A percentile compares a stretch with the other conserved stretches of the same genome.
Evolutionary conservation across 2,888 invertebrate species (phyloP).

Genomic region (Listrodromus nycthemerus): DNA sequence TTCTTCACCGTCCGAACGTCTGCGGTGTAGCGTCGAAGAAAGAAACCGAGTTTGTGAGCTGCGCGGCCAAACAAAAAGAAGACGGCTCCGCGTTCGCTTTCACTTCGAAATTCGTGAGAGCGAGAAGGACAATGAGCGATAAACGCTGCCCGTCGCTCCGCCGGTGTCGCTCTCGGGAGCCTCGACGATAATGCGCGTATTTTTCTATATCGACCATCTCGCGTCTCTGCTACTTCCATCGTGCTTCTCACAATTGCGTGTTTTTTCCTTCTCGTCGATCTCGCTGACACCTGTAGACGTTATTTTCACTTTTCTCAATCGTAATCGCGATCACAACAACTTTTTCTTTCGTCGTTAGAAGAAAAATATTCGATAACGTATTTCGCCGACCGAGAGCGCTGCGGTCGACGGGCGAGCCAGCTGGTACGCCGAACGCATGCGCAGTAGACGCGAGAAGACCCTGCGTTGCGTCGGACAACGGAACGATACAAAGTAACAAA

Average conservation of each 20-base stretch:
- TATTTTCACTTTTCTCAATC: too few species aligned
- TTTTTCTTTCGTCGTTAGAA: too few species aligned
- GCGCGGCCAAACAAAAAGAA: conserved; percentile 1
- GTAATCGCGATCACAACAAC: too few species aligned
- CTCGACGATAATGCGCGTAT: conserved; percentile 34
- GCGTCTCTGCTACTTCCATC: conserved; percentile 35
- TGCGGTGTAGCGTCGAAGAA: conserved; percentile 59
- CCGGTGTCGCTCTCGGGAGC: conserved; percentile 24
- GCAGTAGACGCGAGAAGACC: too few species aligned
- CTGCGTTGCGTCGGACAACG: too few species aligned
- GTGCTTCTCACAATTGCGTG: background rate
- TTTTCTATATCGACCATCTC: conserved; percentile 51
- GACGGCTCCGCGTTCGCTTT: conserved; percentile 54
- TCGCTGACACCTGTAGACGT: too few species aligned
- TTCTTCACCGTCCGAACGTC: conserved; percentile 52
- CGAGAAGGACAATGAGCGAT: conserved; percentile 62
- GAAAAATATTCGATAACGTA: too few species aligned
- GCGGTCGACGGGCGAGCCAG: too few species aligned
- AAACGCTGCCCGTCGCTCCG: conserved; percentile 56
- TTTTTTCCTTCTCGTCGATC: background rate
- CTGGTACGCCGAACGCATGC: too few species aligned
- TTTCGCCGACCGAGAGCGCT: too few species aligned
- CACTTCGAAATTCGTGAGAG: conserved; percentile 59
- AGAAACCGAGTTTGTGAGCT: conserved; percentile 50
- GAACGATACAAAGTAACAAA: too few species aligned